Evolutionary conservation across 2,888 invertebrate genomes (phyloP), one percentile per base, ranked within the genome.

Genomic region (Oscheius sp.): DNA sequence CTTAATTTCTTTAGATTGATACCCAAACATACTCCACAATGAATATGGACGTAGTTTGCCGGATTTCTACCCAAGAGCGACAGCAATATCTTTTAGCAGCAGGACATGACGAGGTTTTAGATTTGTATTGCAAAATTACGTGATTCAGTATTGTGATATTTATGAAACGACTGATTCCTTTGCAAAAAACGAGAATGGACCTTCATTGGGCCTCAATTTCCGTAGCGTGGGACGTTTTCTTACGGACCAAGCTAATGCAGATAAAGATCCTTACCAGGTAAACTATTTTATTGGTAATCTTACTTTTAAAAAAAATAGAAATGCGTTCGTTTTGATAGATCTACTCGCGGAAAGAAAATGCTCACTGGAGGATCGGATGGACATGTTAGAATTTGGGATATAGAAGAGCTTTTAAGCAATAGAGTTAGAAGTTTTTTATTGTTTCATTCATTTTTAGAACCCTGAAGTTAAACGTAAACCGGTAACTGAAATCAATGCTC

Each of bases 291-390:
- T 55, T 42, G 46, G 3, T 15, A 31, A 20, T 64, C 12, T 57
- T 57, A 37, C 12, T 23, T 33, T 34, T n/a, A 33, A 23, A 3
- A 2, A 17, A 48, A 12, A 37, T 61, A 82, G 81, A 83, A 81
- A 64, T 84, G 84, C 65, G 81, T 82, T 8, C 71, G 80, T 10
- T 80, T 84, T 53, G 82, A 83, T 31, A 73, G 66, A 37, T 70
- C 63, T 5, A 73, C 76, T 0, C 53, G 69, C 0, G 78, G 78
- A 15, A 58, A 75, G 17, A 74, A 72, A 48, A 67, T 83, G 61
- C 80, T 78, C 5, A 85, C 84, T 3, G 84, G 82, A 33, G 83
- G 84, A 10, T 72, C 79, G 6, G 85, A 84, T 50, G 84, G 84
- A 31, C 65, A 75, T 67, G 73, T 85, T 53, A 70, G 83, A 10